Conservation (phyloP, 2,888 invertebrate species). For the Anodontia alba region DNA sequence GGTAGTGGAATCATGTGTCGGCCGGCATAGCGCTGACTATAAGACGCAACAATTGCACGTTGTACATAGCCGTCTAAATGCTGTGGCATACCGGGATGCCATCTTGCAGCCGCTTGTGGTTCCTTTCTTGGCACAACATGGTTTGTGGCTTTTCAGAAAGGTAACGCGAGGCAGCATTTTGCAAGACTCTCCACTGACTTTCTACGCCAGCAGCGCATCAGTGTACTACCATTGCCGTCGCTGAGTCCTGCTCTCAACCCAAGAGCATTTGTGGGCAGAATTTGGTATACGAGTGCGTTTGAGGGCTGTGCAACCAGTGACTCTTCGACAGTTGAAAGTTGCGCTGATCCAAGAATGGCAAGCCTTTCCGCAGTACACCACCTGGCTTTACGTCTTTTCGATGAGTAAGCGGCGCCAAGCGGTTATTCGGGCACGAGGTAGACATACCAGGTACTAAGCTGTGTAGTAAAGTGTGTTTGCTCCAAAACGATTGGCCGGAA, state of each 20-base stretch:
- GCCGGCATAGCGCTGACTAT: conserved; percentile 1
- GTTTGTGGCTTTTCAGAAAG: conserved; percentile 5
- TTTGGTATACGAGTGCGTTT: conserved; percentile 18
- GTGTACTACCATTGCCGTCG: conserved; percentile 5
- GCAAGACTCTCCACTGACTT: conserved; percentile 2
- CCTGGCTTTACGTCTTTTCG: background rate
- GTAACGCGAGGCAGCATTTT: conserved; percentile 25
- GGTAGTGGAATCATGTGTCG: conserved; percentile 13
- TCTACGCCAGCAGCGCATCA: conserved; percentile 8
- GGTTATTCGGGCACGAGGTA: background rate
- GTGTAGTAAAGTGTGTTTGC: background rate
- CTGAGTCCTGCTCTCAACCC: conserved; percentile 3
- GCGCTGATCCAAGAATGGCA: conserved; percentile 23
- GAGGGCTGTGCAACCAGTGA: background rate
- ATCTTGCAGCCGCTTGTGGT: background rate
- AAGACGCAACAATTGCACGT: conserved; percentile 15
- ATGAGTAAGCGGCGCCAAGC: conserved; percentile 13
- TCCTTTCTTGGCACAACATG: background rate
- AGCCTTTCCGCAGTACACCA: conserved; percentile 9
- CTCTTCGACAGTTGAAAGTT: background rate
- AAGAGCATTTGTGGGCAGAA: conserved; percentile 15
- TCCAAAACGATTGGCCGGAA: too few relatives aligned
- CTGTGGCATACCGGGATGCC: conserved; percentile 15
- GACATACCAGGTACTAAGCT: conserved; percentile 11
- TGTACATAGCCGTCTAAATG: background rate